Base-by-base conservation (phyloP, 2,888 invertebrate species). In the Epiperipatus broadwayi region DNA sequence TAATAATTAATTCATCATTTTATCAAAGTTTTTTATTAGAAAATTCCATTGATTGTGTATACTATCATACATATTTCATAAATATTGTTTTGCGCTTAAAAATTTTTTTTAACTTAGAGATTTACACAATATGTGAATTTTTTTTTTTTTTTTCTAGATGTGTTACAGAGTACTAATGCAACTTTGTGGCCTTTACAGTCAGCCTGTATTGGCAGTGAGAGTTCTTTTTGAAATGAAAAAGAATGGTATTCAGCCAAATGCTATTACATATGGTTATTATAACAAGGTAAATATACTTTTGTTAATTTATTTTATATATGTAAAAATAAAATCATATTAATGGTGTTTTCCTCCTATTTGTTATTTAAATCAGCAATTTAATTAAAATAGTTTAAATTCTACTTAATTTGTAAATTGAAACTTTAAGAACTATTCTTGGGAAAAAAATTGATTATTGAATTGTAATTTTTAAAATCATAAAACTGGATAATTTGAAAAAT, bases 81-180 rank as follows among this genome's bases (percentile, higher is more conserved):
- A 19, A 14, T 12, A 10, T 10, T 21, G 7, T 27, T 22, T 25
- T 18, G 19, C 3, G 15, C n/a, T 15, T 37, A 16, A 25, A n/a
- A n/a, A 30, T 30, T n/a, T 18, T 19, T n/a, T 29, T 14, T 14
- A 30, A 21, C 35, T 3, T 44, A 3, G 33, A 8, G 14, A 30
- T 7, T 12, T 12, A 5, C 31, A 7, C 8, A 12, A n/a, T 25
- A 15, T 20, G 8, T 7, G 15, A 18, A 25, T 5, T 45, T 35
- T 14, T n/a, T 37, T 37, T 34, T 20, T 27, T 33, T 8, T 28
- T 12, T 40, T 41, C 4, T 48, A 74, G 77, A 83, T 95, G 36
- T 95, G 95, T 63, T 97, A 93, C 60, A 72, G 97, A 43, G 80
- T 93, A 37, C 80, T 97, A 75, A 91, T 97, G 84, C 91, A 95